A percentile compares a stretch with the other conserved stretches of the same genome.
These are phyloP conservation scores for Anolis apletophallus DNA, from an alignment of 2,797 vertebrate genomes.

Conservation along the genomic window DNA sequence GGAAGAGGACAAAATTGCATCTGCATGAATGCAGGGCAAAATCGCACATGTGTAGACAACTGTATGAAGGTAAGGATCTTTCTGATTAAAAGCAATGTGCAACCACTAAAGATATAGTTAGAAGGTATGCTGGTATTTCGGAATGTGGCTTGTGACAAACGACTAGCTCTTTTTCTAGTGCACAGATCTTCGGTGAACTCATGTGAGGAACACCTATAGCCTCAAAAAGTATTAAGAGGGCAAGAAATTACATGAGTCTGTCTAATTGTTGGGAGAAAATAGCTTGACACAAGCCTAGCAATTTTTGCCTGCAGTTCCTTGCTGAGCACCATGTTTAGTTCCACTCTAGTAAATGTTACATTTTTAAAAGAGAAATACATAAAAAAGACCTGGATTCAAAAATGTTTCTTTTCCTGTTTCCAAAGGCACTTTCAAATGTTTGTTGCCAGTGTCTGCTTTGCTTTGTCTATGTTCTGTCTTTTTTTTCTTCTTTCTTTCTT, in stretches of 20 bases:
- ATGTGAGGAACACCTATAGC: not conserved
- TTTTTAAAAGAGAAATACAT: not conserved
- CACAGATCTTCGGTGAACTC: not conserved
- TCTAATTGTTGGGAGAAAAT: not conserved
- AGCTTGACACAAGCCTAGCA: too few species aligned
- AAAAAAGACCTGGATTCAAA: not conserved
- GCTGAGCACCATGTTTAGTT: not conserved
- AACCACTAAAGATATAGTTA: not conserved
- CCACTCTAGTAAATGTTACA: not conserved
- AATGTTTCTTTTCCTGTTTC: constrained; percentile 5
- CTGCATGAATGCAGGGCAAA: too few species aligned
- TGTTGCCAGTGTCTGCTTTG: constrained; percentile 30
- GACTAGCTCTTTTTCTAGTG: too few species aligned
- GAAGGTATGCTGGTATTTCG: not conserved
- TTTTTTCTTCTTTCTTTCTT: too few species aligned
- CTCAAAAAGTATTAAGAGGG: not conserved
- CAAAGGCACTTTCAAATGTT: constrained; percentile 17
- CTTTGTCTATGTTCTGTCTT: constrained; percentile 28
- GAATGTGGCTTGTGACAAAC: not conserved
- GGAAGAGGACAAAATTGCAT: too few species aligned
- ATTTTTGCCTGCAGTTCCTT: not conserved
- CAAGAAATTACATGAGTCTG: not conserved
- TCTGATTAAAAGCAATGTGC: not conserved
- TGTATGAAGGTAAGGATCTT: not conserved
- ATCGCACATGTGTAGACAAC: not conserved